These are phyloP conservation scores for Pangasius krempfi DNA, from an alignment of 2,797 vertebrate genomes.

Conservation along the genomic window DNA sequence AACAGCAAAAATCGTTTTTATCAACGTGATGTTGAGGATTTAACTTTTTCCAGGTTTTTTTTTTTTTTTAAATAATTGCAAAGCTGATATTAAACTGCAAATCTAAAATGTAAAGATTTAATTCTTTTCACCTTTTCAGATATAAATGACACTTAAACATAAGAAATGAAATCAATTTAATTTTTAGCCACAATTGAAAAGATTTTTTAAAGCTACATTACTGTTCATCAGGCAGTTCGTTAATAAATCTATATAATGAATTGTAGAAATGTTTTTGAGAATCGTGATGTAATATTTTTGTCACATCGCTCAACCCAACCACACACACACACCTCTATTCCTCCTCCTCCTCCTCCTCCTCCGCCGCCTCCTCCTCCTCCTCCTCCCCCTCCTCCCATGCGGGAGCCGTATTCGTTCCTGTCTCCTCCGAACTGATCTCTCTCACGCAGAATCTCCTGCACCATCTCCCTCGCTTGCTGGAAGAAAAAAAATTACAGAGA, in stretches of 20 bases:
- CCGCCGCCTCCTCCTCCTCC: constrained; percentile 76
- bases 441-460: constrained; percentile 91
- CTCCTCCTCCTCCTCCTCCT: constrained; percentile 55
- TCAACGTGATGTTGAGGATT: not conserved
- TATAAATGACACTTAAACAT: too few relatives aligned
- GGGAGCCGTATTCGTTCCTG: constrained; percentile 84
- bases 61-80: not conserved
- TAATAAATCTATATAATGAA: too few relatives aligned
- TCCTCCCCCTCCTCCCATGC: constrained; percentile 81
- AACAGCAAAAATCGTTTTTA: not conserved
- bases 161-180: too few relatives aligned
- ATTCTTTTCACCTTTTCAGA: too few relatives aligned
- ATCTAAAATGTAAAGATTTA: too few relatives aligned
- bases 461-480: constrained; percentile 96
- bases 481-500: not conserved
- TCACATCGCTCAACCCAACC: too few relatives aligned
- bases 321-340: constrained; percentile 64
- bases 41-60: not conserved
- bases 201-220: too few relatives aligned
- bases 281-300: too few relatives aligned
- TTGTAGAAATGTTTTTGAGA: too few relatives aligned
- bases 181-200: too few relatives aligned
- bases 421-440: constrained; percentile 90
- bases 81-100: not conserved
- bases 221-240: too few relatives aligned